Evolutionary conservation across 64 coral and sea anemone species (phyloP), one percentile per base, ranked within the genome.

Genomic region (Pocillopora verrucosa): DNA sequence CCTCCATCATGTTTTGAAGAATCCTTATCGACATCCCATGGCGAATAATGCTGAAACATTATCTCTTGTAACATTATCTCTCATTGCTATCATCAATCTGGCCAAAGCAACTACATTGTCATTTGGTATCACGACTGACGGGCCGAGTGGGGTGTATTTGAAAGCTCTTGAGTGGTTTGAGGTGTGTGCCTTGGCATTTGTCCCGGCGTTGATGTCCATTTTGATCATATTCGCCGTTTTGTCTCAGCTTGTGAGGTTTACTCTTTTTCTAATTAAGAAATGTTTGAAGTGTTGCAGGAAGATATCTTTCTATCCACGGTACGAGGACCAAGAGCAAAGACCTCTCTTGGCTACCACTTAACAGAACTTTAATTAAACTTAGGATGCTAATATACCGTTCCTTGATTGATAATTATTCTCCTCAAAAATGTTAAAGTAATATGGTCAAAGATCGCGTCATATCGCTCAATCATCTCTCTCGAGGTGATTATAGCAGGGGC

Each of bases 181-280:
- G 45, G 88, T 80, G 1, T 13, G 58, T 5, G 34, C 65, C 10
- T 38, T 89, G 14, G 77, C 59, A 15, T 62, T 73, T 58, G 19
- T 91, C 13, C 89, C 89, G 19, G 22, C 26, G 1, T 62, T 91
- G 60, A 67, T 84, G 26, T 20, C 4, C 11, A 9, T 91, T 4
- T 58, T 91, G 22, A 56, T 76, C 16, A 19, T 68, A 9, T 60
- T 83, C 19, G 65, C 79, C 2, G 9, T 91, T 16, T 17, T 91
- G 12, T 91, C 89, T 10, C 89, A 91, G 56, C n/a, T 75, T 6
- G 34, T 36, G 34, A 80, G 89, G 15, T 34, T 83, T 34, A 36
- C 35, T 2, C 51, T 75, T 13, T 45, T 83, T 14, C 4, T 80
- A 2, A 16, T 80, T n/a, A 16, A 80, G 14, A 17, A 61, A 16